Evolutionary conservation across 2,797 vertebrate genomes (phyloP), one percentile per base, ranked within the genome.

Genomic region (Dallia pectoralis): DNA sequence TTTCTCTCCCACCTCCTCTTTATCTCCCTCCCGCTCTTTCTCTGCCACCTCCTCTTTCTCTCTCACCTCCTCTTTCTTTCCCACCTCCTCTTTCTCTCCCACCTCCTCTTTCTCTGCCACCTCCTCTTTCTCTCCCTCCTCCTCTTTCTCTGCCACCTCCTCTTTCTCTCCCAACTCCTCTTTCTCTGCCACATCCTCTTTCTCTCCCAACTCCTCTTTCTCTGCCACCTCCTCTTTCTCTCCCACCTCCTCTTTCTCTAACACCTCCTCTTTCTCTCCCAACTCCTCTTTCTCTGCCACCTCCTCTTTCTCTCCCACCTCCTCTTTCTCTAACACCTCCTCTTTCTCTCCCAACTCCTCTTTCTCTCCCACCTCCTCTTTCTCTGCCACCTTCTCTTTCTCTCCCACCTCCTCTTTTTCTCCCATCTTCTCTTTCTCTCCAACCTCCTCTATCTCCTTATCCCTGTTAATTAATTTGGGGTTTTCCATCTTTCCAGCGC

Each of bases 401-500:
- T 44, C 69, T 53, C 1, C 14, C 4, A 76, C 78, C 65, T 62
- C 51, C 30, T 77, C 67, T 36, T 76, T 79, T 62, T 12, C 56
- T 68, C 59, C 32, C 32, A 65, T 63, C 27, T 74, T 12, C n/a
- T n/a, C n/a, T n/a, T n/a, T n/a, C n/a, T n/a, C n/a, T n/a, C n/a
- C n/a, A n/a, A n/a, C n/a, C n/a, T 44, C 22, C 19, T 9, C 40
- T 12, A 30, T 65, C 15, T 0, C 59, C 18, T 32, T 74, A 69
- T 61, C 25, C 33, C 71, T 22, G 51, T 19, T 19, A 16, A n/a
- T 67, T 0, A 6, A 18, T 68, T 77, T 69, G 71, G 65, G 14
- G 36, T 19, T 4, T 29, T 33, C 15, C 19, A 27, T 22, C 25
- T 84, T 79, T 29, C 69, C 78, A n/a, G 18, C 0, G 0, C 76